These are phyloP conservation scores for Gambusia yucatana DNA, from an alignment of 2,797 vertebrate species.

Conservation along the genomic window DNA sequence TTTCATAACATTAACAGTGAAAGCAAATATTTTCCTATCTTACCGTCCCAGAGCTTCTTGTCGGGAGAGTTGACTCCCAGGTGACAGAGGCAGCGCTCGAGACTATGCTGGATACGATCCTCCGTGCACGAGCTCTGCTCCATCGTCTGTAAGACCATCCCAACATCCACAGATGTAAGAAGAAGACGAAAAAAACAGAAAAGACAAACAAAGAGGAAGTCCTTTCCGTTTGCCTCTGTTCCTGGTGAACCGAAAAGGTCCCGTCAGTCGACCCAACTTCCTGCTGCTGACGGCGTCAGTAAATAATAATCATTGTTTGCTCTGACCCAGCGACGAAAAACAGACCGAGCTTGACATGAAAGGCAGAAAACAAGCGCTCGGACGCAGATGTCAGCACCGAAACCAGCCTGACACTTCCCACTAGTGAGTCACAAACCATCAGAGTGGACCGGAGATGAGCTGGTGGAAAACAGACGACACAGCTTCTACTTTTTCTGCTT, in stretches of 20 bases:
- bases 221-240: constrained; percentile 20
- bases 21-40: constrained; percentile 32
- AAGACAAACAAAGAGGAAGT: constrained; percentile 33
- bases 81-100: constrained; percentile 88
- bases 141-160: constrained; percentile 76
- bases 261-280: constrained; percentile 35
- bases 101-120: constrained; percentile 90
- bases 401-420: constrained; percentile 52
- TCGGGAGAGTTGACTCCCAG: constrained; percentile 76
- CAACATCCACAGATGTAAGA: constrained; percentile 16
- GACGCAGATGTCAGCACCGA: constrained; percentile 12
- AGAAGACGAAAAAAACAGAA: background rate
- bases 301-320: constrained; percentile 15
- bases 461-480: constrained; percentile 28
- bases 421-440: constrained; percentile 47
- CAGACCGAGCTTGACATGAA: background rate
- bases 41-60: constrained; percentile 87
- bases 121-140: constrained; percentile 91
- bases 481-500: constrained; percentile 69
- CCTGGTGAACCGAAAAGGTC: constrained; percentile 16
- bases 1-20: background rate
- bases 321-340: constrained; percentile 20
- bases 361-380: constrained; percentile 13
- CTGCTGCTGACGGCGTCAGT: constrained; percentile 21
- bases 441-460: constrained; percentile 44